Conservation (phyloP, 1,140 invertebrate genomes). For the Bombus fervidus region DNA sequence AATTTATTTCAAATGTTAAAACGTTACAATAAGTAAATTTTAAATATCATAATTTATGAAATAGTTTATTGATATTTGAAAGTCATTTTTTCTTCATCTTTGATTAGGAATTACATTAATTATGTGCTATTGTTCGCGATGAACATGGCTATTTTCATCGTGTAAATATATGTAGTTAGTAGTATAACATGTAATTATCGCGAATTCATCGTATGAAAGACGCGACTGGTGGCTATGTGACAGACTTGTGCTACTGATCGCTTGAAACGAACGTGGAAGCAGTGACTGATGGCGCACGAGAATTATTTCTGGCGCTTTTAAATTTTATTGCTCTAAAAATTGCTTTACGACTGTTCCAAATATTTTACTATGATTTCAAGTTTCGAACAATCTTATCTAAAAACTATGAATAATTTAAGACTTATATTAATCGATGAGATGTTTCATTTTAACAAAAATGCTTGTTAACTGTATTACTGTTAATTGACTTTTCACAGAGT, state of each 20-base stretch:
- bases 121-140: not conserved
- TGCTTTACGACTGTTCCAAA: too few relatives aligned
- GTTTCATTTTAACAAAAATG: too few relatives aligned
- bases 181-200: not conserved
- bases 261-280: not conserved
- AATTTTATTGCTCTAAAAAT: not conserved
- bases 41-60: too few relatives aligned
- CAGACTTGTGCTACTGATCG: conserved; percentile 38
- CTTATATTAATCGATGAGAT: too few relatives aligned
- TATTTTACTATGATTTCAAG: too few relatives aligned
- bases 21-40: too few relatives aligned
- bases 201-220: conserved; percentile 18
- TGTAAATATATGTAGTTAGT: not conserved
- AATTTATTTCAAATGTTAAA: too few relatives aligned
- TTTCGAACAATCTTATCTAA: too few relatives aligned
- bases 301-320: not conserved
- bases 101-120: not conserved
- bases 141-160: not conserved
- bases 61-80: not conserved
- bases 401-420: too few relatives aligned
- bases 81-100: not conserved
- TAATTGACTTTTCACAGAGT: too few relatives aligned
- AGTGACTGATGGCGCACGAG: not conserved
- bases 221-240: conserved; percentile 7
- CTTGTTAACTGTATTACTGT: too few relatives aligned